Conservation (phyloP, 1,140 invertebrate species). For the Bombus fervidus region DNA sequence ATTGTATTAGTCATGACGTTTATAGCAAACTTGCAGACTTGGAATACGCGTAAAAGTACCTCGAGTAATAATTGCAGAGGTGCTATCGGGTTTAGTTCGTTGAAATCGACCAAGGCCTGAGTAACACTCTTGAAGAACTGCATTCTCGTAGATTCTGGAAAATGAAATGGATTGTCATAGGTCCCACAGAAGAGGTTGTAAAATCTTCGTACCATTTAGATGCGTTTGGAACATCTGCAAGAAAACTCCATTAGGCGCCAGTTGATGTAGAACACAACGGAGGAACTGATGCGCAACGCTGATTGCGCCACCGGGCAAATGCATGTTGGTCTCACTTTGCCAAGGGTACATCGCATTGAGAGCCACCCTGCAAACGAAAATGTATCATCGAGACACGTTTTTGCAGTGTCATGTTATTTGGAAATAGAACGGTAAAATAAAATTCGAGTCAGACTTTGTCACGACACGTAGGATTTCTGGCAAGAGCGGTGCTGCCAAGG, state of each 20-base stretch:
- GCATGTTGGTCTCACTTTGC: slow-evolving; percentile 94
- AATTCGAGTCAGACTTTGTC: slow-evolving; percentile 86
- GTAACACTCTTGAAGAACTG: slow-evolving; percentile 97
- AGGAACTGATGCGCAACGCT: slow-evolving; percentile 98
- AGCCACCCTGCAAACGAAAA: slow-evolving; percentile 84
- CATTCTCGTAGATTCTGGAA: slow-evolving; percentile 86
- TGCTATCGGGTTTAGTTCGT: slow-evolving; percentile 96
- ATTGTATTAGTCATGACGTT: background rate
- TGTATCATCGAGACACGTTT: background rate
- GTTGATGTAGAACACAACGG: slow-evolving; percentile 96
- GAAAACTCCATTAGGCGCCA: slow-evolving; percentile 98
- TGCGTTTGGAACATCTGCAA: slow-evolving; percentile 97
- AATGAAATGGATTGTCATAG: background rate
- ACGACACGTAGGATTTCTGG: slow-evolving; percentile 95
- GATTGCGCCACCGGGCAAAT: slow-evolving; percentile 93
- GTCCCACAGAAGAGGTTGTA: background rate
- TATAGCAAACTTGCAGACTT: background rate
- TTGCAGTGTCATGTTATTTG: background rate
- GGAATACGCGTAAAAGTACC: slow-evolving; percentile 77
- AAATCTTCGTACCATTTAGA: slow-evolving; percentile 86
- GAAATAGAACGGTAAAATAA: background rate
- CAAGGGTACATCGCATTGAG: slow-evolving; percentile 92
- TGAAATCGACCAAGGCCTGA: slow-evolving; percentile 96
- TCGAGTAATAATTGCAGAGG: slow-evolving; percentile 96
- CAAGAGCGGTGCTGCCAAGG: slow-evolving; percentile 94